Evolutionary conservation across 2,888 invertebrate genomes (phyloP).

Genomic region (Pandemis heparana): DNA sequence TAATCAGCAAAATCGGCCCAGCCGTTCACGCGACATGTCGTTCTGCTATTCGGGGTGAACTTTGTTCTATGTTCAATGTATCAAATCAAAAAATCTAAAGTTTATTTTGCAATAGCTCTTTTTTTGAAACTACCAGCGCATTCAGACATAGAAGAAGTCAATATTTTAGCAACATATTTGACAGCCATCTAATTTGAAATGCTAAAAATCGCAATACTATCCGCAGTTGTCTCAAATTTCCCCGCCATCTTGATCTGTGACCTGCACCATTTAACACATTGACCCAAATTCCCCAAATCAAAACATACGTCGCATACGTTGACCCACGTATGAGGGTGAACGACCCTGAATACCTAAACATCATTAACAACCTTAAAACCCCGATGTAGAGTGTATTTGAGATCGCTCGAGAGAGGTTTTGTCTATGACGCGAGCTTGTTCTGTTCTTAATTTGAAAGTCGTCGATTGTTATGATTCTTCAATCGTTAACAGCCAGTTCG

Average conservation of each 20-base stretch:
- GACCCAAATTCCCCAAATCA: conserved; percentile 51
- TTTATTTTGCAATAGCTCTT: too few relatives aligned
- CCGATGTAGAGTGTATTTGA: conserved; percentile 47
- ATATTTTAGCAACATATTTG: too few relatives aligned
- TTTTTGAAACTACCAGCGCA: too few relatives aligned
- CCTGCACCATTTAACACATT: conserved; percentile 39
- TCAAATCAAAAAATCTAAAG: too few relatives aligned
- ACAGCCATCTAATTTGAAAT: too few relatives aligned
- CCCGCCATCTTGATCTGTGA: conserved; percentile 10
- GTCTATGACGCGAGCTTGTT: conserved; percentile 9
- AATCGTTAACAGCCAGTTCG: too few relatives aligned
- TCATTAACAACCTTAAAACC: conserved; percentile 51
- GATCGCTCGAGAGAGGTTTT: not conserved
- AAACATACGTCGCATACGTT: conserved; percentile 57
- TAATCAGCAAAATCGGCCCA: too few relatives aligned
- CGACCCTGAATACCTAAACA: conserved; percentile 55
- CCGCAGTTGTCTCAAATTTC: not conserved
- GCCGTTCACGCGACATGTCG: too few relatives aligned
- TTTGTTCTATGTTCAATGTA: too few relatives aligned
- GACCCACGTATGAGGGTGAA: conserved; percentile 74
- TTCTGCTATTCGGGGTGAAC: too few relatives aligned
- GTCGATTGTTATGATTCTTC: not conserved
- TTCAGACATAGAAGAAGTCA: too few relatives aligned
- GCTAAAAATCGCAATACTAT: not conserved
- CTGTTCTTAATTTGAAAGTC: conserved; percentile 11